Evolutionary conservation across 2,888 invertebrate genomes (phyloP).

Genomic region (Sinelater perroti): DNA sequence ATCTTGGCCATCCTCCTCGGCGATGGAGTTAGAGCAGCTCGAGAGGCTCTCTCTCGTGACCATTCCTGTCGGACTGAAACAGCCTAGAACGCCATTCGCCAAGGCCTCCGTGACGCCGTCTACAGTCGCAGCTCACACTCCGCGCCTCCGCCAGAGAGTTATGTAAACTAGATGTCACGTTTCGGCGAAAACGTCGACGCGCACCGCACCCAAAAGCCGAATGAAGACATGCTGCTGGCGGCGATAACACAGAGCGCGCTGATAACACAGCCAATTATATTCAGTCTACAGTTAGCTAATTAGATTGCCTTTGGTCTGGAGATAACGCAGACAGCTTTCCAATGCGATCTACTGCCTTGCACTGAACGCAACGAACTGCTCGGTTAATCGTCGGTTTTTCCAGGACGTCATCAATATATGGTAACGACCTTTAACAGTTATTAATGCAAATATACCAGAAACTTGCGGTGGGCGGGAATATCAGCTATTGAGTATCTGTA

Average conservation of each 20-base stretch:
- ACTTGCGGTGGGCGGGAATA: too few species aligned
- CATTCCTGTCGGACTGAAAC: slow-evolving; percentile 27
- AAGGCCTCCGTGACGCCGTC: not conserved
- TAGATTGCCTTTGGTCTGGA: not conserved
- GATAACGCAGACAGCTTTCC: not conserved
- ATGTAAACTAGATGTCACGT: slow-evolving; percentile 3
- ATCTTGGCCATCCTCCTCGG: slow-evolving; percentile 34
- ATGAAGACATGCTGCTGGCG: not conserved
- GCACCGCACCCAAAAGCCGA: not conserved
- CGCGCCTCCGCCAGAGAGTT: not conserved
- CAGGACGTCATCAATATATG: slow-evolving; percentile 8
- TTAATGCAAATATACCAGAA: too few species aligned
- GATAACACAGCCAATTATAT: not conserved
- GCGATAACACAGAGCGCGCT: not conserved
- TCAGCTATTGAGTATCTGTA: too few species aligned
- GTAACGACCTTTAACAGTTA: slow-evolving; percentile 18
- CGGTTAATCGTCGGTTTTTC: slow-evolving; percentile 8
- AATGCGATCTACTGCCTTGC: not conserved
- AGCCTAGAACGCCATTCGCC: slow-evolving; percentile 1
- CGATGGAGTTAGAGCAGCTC: slow-evolving; percentile 12
- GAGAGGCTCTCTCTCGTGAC: slow-evolving; percentile 32
- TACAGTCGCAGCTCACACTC: not conserved
- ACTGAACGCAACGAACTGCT: not conserved
- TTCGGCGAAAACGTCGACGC: not conserved
- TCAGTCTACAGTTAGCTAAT: not conserved